Evolutionary conservation across 2,797 vertebrate species (phyloP).

Genomic region (Graptemys geographica): DNA sequence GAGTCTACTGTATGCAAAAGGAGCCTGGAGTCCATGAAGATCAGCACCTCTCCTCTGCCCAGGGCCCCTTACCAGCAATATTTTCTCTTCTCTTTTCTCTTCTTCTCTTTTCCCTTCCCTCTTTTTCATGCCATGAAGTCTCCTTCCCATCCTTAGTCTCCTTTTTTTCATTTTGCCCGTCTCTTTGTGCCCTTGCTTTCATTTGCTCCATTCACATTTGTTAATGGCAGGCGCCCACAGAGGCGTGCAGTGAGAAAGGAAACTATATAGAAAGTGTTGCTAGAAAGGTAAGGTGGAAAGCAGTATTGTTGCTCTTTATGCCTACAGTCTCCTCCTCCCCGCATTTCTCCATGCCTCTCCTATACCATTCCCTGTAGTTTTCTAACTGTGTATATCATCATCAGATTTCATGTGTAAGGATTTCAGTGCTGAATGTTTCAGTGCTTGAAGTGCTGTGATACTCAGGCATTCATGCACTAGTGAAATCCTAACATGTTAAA

Average conservation of each 20-base stretch:
- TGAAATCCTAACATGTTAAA: too few species aligned
- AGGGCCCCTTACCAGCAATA: neutral
- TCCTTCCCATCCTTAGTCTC: neutral
- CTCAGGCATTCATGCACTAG: too few species aligned
- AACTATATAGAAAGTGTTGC: neutral
- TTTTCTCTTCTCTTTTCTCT: neutral
- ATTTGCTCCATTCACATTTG: too few species aligned
- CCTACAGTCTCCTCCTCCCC: neutral
- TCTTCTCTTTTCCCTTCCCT: too few species aligned
- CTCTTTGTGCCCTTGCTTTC: too few species aligned
- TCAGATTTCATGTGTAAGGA: too few species aligned
- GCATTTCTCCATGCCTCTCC: too few species aligned
- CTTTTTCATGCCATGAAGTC: neutral
- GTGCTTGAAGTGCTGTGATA: too few species aligned
- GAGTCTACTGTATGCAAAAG: neutral
- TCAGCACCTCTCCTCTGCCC: neutral
- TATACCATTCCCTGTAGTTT: too few species aligned
- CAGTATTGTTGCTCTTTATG: fast-evolving
- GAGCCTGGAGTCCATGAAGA: neutral
- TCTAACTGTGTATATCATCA: too few species aligned
- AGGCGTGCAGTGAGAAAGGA: neutral
- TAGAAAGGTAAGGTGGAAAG: neutral
- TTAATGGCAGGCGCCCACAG: neutral
- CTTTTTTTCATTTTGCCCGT: neutral
- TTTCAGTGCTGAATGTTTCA: too few species aligned